Evolutionary conservation across 2,888 invertebrate genomes (phyloP).

Genomic region (Hypomecis punctinalis): DNA sequence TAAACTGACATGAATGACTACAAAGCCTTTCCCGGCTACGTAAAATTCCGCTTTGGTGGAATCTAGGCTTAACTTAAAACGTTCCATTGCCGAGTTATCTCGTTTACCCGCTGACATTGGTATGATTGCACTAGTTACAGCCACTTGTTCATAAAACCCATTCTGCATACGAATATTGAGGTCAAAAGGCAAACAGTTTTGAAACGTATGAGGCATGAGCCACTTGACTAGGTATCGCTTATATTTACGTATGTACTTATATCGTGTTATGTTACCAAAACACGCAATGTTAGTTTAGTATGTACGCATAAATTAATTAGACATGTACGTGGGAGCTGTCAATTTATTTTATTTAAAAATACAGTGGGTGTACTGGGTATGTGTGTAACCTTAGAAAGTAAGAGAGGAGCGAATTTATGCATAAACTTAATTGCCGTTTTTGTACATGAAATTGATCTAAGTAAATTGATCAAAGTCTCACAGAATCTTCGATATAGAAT

Average conservation of each 20-base stretch:
- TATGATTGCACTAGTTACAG: constrained; percentile 38
- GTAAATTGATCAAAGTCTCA: too few species aligned
- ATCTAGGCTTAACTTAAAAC: background rate
- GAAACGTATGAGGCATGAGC: constrained; percentile 44
- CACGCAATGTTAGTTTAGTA: constrained; percentile 23
- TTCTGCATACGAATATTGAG: constrained; percentile 32
- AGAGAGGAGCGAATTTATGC: background rate
- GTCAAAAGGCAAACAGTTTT: constrained; percentile 43
- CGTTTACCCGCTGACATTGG: constrained; percentile 38
- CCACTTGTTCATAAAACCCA: constrained; percentile 31
- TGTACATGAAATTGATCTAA: too few species aligned
- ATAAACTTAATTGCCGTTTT: too few species aligned
- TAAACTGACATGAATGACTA: too few species aligned
- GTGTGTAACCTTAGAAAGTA: constrained; percentile 8
- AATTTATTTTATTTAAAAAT: constrained; percentile 1
- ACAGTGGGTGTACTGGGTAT: background rate
- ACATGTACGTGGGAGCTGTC: constrained; percentile 9
- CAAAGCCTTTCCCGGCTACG: too few species aligned
- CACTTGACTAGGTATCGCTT: constrained; percentile 37
- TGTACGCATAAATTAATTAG: constrained; percentile 21
- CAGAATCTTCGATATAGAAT: too few species aligned
- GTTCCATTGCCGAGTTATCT: constrained; percentile 32
- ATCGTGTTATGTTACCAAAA: constrained; percentile 40
- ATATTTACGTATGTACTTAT: constrained; percentile 15
- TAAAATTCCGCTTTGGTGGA: too few species aligned